A percentile compares a stretch with the other conserved stretches of the same genome.
phyloP scores from a whole-genome alignment of 2,888 invertebrate species.

The Pristionchus japonicus region DNA sequence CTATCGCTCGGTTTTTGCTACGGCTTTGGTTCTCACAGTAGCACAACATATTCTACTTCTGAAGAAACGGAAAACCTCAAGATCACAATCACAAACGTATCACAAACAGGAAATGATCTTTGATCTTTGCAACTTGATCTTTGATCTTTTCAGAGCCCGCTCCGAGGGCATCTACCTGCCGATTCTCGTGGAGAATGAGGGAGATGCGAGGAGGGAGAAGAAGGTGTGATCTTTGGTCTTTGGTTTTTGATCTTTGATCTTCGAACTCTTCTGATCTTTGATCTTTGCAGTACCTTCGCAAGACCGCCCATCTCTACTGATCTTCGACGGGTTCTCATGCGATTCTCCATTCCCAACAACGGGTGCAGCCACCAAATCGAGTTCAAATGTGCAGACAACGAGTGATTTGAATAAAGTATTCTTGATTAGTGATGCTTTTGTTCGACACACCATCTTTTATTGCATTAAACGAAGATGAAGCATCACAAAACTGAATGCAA shows the following conservation, averaged over 20 bases:
- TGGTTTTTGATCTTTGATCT: too few relatives aligned
- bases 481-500: too few relatives aligned
- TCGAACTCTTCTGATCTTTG: neutral
- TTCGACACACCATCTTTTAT: neutral
- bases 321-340: neutral
- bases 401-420: constrained; percentile 3
- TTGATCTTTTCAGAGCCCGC: too few relatives aligned
- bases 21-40: too few relatives aligned
- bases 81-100: too few relatives aligned
- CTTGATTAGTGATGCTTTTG: neutral
- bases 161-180: neutral
- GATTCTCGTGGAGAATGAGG: neutral
- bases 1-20: too few relatives aligned
- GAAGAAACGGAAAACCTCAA: too few relatives aligned
- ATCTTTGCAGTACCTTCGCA: constrained; percentile 2
- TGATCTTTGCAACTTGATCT: neutral
- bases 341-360: neutral
- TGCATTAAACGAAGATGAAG: too few relatives aligned
- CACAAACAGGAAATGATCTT: neutral
- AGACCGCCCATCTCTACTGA: neutral
- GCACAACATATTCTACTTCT: too few relatives aligned
- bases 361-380: neutral
- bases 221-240: too few relatives aligned
- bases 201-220: neutral
- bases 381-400: constrained; percentile 1